Evolutionary conservation across 2,797 vertebrate species (phyloP).

Genomic region (Pseudochirops corinnae): DNA sequence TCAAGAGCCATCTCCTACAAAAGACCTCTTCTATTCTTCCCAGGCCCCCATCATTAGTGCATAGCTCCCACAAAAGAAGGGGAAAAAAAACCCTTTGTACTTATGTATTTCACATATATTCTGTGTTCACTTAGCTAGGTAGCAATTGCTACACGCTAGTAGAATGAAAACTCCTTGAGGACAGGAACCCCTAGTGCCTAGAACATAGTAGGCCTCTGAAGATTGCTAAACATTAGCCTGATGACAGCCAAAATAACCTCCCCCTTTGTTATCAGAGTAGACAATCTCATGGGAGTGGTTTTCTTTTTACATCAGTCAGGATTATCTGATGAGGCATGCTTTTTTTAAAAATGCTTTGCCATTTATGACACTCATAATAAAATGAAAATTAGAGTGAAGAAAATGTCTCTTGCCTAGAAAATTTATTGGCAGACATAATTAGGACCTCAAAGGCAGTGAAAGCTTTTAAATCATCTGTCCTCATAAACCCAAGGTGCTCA

Average conservation of each 20-base stretch:
- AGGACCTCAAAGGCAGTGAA: slow-evolving; percentile 60
- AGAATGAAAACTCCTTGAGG: not conserved
- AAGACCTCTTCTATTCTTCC: not conserved
- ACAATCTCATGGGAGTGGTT: slow-evolving; percentile 48
- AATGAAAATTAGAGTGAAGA: slow-evolving; percentile 74
- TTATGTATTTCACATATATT: not conserved
- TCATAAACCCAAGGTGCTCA: slow-evolving; percentile 33
- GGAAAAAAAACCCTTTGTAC: not conserved
- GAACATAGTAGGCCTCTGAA: not conserved
- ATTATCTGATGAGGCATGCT: slow-evolving; percentile 54
- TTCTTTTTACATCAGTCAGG: slow-evolving; percentile 62
- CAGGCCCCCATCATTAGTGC: not conserved
- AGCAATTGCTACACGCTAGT: not conserved
- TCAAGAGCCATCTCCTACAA: not conserved
- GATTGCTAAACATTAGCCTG: not conserved
- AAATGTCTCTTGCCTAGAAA: slow-evolving; percentile 66
- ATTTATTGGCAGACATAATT: slow-evolving; percentile 75
- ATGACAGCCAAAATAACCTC: slow-evolving; percentile 3
- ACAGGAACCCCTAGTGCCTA: not conserved
- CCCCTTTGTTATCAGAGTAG: slow-evolving; percentile 24
- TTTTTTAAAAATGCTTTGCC: slow-evolving; percentile 31
- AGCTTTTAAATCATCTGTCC: slow-evolving; percentile 53
- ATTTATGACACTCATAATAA: slow-evolving; percentile 70
- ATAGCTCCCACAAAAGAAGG: not conserved
- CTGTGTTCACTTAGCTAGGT: not conserved